Evolutionary conservation across 2,888 invertebrate genomes (phyloP), one percentile per base, ranked within the genome.

Genomic region (Limulus polyphemus): DNA sequence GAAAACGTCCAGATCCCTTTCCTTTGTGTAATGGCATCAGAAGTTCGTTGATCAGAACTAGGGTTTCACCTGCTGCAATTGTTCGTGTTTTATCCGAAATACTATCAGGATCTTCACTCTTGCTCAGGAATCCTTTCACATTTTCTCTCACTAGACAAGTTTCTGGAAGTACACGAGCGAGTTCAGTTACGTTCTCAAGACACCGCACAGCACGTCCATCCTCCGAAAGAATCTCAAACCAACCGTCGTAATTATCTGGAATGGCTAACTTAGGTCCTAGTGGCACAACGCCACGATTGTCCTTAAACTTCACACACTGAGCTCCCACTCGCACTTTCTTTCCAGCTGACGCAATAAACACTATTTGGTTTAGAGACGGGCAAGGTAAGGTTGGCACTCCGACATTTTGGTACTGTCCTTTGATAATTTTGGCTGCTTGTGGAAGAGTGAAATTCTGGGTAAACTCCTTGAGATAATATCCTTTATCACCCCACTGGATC

Each of bases 201-300:
- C 92, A 90, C 67, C 90, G 82, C 11, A 91, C 90, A 46, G 92
- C 88, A 70, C 90, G 81, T 0, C 94, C 94, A 77, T 95, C 93
- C 77, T 95, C 94, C 74, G 93, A 93, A 48, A 95, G 80, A 57
- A 95, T 82, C 77, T 95, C 94, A 76, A 95, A 95, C 78, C 88
- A 94, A 11, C 95, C 95, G 69, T 63, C 63, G 54, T 92, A 94
- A 0, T 87, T 84, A 72, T 92, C 88, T 9, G 95, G 94, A 65
- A 95, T 90, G 59, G 90, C 87, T 67, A 94, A 82, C 74, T 91
- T 83, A 10, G 89, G 88, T 56, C 87, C 73, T 85, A 47, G 89
- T 84, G 71, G 86, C 10, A 65, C 64, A 57, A 62, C 58, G 17
- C 62, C 49, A 10, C 65, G 59, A 10, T 63, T 63, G 77, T 91